These are phyloP conservation scores for Drosophila emarginata DNA, from an alignment of 2,888 invertebrate species.

Conservation along the genomic window DNA sequence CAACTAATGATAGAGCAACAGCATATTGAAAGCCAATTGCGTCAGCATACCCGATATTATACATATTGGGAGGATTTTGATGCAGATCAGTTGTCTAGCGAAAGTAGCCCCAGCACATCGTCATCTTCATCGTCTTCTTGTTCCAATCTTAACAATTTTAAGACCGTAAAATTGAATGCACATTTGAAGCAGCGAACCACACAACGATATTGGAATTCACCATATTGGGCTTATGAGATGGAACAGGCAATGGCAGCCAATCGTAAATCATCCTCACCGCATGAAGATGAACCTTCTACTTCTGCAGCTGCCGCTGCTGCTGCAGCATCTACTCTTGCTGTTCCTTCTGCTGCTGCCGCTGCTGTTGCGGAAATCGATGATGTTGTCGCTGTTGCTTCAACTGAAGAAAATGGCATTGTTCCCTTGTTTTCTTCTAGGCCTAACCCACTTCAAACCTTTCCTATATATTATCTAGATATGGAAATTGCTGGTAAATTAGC, in stretches of 20 bases:
- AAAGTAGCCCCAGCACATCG: not conserved
- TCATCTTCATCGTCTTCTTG: not conserved
- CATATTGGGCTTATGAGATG: not conserved
- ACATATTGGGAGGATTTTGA: not conserved
- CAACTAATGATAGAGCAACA: not conserved
- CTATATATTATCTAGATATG: slow-evolving; percentile 90
- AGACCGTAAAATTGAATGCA: not conserved
- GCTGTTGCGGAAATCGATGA: not conserved
- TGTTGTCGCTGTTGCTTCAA: not conserved
- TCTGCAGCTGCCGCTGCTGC: not conserved
- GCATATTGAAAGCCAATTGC: not conserved
- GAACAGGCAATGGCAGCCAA: not conserved
- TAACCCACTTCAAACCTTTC: slow-evolving; percentile 82
- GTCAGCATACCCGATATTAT: not conserved
- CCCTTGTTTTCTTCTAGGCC: slow-evolving; percentile 19
- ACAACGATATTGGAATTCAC: not conserved
- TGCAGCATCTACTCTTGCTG: not conserved
- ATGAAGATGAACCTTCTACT: not conserved
- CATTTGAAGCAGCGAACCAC: not conserved
- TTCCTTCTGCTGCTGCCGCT: not conserved
- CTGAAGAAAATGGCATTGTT: not conserved
- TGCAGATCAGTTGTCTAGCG: not conserved
- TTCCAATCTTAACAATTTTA: not conserved
- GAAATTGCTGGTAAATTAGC: slow-evolving; percentile 88
- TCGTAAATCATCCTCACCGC: not conserved